Conservation (phyloP, 2,888 invertebrate genomes). For the Dorcus hopei region DNA sequence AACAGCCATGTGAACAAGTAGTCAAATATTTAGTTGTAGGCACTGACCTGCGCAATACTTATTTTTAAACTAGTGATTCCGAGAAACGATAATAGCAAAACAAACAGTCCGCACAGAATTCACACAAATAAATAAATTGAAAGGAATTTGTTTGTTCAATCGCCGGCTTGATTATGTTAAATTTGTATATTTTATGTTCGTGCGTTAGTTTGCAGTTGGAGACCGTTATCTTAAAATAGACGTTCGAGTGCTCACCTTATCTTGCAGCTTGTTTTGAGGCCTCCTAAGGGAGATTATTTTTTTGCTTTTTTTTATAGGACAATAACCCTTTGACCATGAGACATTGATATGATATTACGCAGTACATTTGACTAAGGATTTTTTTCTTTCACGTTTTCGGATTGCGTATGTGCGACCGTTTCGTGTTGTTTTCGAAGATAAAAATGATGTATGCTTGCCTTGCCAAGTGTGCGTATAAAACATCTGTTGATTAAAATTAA, state of each 20-base stretch:
- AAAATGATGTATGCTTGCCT: no score
- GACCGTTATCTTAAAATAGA: constrained; percentile 15
- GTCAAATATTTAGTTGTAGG: constrained; percentile 17
- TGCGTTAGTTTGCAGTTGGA: neutral
- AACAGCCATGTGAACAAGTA: constrained; percentile 15
- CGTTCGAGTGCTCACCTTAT: constrained; percentile 10
- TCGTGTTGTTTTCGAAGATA: no score
- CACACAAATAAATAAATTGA: neutral
- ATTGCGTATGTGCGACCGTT: neutral
- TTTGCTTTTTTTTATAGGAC: constrained; percentile 11
- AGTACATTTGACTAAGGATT: neutral
- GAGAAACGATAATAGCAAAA: constrained; percentile 14
- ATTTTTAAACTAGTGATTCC: constrained; percentile 12
- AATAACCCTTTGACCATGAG: constrained; percentile 16
- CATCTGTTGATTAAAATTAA: no score
- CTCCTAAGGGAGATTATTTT: constrained; percentile 6
- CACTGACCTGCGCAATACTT: constrained; percentile 14
- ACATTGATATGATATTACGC: constrained; percentile 3
- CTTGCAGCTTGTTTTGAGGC: constrained; percentile 9
- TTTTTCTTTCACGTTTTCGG: neutral
- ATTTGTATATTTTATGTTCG: neutral
- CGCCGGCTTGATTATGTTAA: neutral
- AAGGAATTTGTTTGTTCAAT: neutral
- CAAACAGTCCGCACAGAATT: constrained; percentile 10
- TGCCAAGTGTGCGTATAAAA: no score